phyloP scores from a whole-genome alignment of 2,888 invertebrate genomes.

The Quadriops clusia region DNA sequence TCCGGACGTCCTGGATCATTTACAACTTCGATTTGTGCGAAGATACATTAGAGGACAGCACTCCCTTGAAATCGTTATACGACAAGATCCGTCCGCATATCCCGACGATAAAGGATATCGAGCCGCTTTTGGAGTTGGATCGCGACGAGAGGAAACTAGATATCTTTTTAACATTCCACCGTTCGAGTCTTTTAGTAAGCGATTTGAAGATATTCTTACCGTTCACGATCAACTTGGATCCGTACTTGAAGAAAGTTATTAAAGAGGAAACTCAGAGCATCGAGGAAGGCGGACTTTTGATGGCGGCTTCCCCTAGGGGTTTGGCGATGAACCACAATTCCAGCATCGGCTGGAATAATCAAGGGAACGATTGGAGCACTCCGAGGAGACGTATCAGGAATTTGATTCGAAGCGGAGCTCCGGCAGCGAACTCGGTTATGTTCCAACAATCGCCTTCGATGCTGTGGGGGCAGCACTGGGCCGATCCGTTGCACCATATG shows the following conservation, averaged over 20 bases:
- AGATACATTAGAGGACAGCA: constrained; percentile 73
- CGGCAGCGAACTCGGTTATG: constrained; percentile 15
- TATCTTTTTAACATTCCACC: constrained; percentile 81
- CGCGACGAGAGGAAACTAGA: constrained; percentile 91
- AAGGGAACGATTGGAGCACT: constrained; percentile 22
- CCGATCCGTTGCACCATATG: constrained; percentile 27
- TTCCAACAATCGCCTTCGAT: constrained; percentile 21
- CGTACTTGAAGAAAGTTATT: constrained; percentile 92
- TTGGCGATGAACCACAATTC: constrained; percentile 17
- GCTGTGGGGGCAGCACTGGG: constrained; percentile 30
- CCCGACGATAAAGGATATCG: constrained; percentile 73
- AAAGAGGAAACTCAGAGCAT: constrained; percentile 67
- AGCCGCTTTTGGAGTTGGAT: constrained; percentile 82
- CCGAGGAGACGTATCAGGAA: constrained; percentile 21
- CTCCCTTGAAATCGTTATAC: constrained; percentile 80
- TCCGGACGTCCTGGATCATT: constrained; percentile 94
- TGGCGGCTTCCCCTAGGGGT: constrained; percentile 21
- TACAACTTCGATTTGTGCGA: constrained; percentile 85
- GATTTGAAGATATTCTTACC: constrained; percentile 92
- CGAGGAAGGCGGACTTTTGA: constrained; percentile 43
- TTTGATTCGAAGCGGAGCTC: constrained; percentile 17
- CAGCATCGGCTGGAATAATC: constrained; percentile 15
- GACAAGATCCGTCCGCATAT: constrained; percentile 84
- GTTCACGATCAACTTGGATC: constrained; percentile 96
- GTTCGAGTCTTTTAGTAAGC: constrained; percentile 69